A percentile compares a stretch with the other conserved stretches of the same genome.
Conservation (phyloP, 2,888 invertebrate genomes). For the Calameuta pallipes region DNA sequence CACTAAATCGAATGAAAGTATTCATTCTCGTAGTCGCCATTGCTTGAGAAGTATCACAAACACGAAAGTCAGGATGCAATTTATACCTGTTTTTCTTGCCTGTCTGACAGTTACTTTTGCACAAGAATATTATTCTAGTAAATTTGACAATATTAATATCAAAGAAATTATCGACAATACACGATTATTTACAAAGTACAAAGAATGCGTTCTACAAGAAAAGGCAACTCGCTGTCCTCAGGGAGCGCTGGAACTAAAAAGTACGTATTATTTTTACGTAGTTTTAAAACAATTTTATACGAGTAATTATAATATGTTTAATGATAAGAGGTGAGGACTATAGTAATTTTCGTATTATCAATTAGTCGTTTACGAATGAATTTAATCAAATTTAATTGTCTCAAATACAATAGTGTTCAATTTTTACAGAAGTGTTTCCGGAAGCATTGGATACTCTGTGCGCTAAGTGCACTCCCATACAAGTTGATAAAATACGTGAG, state of each 20-base stretch:
- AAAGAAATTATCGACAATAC: conserved; percentile 34
- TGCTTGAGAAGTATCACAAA: not conserved
- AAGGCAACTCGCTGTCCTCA: conserved; percentile 30
- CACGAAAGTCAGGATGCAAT: not conserved
- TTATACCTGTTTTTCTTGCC: not conserved
- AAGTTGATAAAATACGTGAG: conserved; percentile 29
- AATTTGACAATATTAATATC: conserved; percentile 33
- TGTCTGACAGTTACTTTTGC: conserved; percentile 1
- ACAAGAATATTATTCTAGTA: conserved; percentile 26
- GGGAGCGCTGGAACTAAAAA: conserved; percentile 29
- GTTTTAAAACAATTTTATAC: not conserved
- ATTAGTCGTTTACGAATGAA: not conserved
- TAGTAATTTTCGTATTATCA: not conserved
- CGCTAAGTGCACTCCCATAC: conserved; percentile 34
- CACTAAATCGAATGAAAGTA: not conserved
- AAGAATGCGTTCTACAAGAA: conserved; percentile 28
- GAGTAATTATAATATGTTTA: not conserved
- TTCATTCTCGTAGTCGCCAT: not conserved
- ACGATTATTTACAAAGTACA: conserved; percentile 37
- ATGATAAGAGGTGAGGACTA: no score
- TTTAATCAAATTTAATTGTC: not conserved
- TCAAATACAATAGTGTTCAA: not conserved
- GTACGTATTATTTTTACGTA: conserved; percentile 26
- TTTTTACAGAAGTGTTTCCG: conserved; percentile 31
- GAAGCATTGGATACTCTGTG: conserved; percentile 35